A percentile compares a stretch with the other conserved stretches of the same genome.
phyloP scores from a whole-genome alignment of 2,113 vertebrate species.

The Trachemys scripta region DNA sequence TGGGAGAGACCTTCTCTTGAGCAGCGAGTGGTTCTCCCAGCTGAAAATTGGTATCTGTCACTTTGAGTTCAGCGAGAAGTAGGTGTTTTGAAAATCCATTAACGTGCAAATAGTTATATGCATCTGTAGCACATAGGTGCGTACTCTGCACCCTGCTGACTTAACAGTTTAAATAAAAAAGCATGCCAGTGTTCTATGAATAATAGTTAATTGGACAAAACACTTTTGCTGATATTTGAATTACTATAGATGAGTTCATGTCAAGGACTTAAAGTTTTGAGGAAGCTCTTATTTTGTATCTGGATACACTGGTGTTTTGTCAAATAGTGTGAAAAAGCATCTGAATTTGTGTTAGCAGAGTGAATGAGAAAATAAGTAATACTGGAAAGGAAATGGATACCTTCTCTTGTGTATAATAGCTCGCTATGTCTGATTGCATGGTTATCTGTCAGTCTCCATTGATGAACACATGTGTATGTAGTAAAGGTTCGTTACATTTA shows the following conservation, averaged over 20 bases:
- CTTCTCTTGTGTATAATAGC: neutral
- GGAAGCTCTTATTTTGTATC: neutral
- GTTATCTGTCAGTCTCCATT: neutral
- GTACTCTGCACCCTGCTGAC: neutral
- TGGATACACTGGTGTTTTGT: neutral
- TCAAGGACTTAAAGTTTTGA: fast-evolving
- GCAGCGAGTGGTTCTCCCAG: neutral
- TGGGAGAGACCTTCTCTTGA: neutral
- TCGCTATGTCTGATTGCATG: neutral
- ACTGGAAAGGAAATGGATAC: neutral
- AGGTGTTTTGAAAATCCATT: neutral
- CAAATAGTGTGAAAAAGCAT: neutral
- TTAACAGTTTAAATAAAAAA: neutral
- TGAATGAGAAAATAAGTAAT: neutral
- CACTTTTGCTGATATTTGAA: neutral
- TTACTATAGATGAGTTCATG: neutral
- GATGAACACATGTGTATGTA: neutral
- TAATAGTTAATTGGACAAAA: neutral
- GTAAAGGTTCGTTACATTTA: neutral
- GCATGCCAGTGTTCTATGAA: neutral
- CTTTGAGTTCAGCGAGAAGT: neutral
- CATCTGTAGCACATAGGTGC: neutral
- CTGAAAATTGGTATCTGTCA: neutral
- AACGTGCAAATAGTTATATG: neutral
- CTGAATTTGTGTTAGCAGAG: neutral